Conservation (phyloP, 2,797 vertebrate species). For the Rhadinocentrus ornatus region DNA sequence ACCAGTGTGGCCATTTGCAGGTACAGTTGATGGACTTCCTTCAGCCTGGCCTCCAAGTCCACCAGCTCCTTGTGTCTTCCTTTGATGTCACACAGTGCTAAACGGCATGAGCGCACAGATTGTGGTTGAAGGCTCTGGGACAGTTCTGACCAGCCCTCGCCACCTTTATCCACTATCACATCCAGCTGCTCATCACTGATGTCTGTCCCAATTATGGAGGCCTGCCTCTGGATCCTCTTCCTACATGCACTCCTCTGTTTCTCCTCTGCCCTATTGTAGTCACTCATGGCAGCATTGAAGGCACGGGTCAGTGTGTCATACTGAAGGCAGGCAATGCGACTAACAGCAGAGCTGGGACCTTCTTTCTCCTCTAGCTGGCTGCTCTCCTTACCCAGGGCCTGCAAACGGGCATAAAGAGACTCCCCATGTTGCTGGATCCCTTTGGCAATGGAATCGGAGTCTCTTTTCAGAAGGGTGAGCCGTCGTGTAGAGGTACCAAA, state of each 20-base stretch:
- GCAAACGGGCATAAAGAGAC: conserved; percentile 82
- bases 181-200: conserved; percentile 88
- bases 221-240: conserved; percentile 89
- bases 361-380: conserved; percentile 76
- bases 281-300: conserved; percentile 85
- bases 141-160: conserved; percentile 88
- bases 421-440: conserved; percentile 85
- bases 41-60: conserved; percentile 88
- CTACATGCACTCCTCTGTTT: conserved; percentile 86
- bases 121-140: conserved; percentile 86
- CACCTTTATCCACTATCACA: conserved; percentile 88
- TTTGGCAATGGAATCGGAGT: conserved; percentile 88
- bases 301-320: conserved; percentile 78
- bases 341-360: conserved; percentile 75
- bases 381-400: conserved; percentile 77
- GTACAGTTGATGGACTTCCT: conserved; percentile 87
- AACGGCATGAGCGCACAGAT: conserved; percentile 79
- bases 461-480: conserved; percentile 89
- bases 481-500: conserved; percentile 88
- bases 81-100: conserved; percentile 87
- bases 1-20: conserved; percentile 88
- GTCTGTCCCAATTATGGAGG: conserved; percentile 89
- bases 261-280: conserved; percentile 88
- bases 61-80: conserved; percentile 89
- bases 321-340: conserved; percentile 85